Percentiles rank a stretch among this genome's conserved stretches.
These are phyloP conservation scores for Resseliella maxima DNA, from an alignment of 2,888 invertebrate species.

Conservation along the genomic window DNA sequence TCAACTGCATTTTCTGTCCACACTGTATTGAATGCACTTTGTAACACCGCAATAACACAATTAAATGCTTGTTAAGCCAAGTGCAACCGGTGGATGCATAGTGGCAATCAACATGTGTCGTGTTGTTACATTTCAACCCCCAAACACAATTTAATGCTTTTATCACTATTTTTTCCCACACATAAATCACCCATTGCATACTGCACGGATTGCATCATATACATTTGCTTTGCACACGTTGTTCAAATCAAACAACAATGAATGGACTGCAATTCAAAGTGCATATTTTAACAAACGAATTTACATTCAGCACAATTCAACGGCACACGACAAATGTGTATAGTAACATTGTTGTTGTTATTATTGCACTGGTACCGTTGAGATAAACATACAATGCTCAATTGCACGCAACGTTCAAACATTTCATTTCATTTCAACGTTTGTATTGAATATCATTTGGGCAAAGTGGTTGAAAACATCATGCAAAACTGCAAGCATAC, in stretches of 20 bases:
- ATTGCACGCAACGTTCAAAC: background rate
- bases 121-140: background rate
- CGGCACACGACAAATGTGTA: background rate
- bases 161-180: background rate
- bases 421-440: background rate
- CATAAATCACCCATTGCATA: conserved; percentile 14
- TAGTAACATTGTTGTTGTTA: background rate
- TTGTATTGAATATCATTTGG: background rate
- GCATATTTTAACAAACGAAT: conserved; percentile 5
- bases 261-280: conserved; percentile 1
- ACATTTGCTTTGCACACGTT: too few relatives aligned
- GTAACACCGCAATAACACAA: background rate
- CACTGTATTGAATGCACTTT: conserved; percentile 3
- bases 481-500: too few relatives aligned
- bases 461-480: too few relatives aligned
- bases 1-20: too few relatives aligned
- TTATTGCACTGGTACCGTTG: background rate
- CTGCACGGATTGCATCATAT: too few relatives aligned
- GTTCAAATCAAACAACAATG: too few relatives aligned
- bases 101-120: background rate
- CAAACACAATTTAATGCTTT: background rate
- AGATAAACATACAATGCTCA: conserved; percentile 35
- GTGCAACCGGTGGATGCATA: conserved; percentile 11
- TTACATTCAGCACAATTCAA: background rate
- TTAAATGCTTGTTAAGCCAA: conserved; percentile 28